phyloP scores from a whole-genome alignment of 2,797 vertebrate genomes.

The Clarias platycephalus region DNA sequence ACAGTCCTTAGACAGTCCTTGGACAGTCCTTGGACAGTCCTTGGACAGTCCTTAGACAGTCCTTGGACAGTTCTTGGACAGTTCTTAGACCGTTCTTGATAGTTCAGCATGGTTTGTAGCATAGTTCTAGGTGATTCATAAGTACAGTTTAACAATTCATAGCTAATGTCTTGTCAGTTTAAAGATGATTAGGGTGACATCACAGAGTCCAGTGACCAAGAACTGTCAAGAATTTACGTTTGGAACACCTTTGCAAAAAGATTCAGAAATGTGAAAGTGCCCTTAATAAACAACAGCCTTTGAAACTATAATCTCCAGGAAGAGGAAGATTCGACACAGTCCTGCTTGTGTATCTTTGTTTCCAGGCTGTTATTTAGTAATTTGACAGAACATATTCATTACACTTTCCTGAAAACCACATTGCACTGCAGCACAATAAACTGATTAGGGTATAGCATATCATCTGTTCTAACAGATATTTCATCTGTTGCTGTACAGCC shows the following conservation, averaged over 20 bases:
- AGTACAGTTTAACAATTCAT: too few relatives aligned
- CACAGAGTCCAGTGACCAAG: too few relatives aligned
- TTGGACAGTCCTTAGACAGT: too few relatives aligned
- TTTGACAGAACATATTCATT: neutral
- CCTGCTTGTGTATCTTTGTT: neutral
- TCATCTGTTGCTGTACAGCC: neutral
- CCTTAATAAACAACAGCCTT: neutral
- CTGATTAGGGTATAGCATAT: neutral
- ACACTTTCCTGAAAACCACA: neutral
- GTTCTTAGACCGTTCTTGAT: too few relatives aligned
- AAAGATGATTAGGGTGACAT: too few relatives aligned
- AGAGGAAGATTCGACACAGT: neutral
- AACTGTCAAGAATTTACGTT: too few relatives aligned
- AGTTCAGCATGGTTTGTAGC: too few relatives aligned
- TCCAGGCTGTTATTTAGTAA: neutral
- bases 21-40: fast-evolving
- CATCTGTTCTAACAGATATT: neutral
- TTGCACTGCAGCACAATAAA: neutral
- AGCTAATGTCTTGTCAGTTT: too few relatives aligned
- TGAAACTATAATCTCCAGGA: neutral
- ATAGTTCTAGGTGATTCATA: too few relatives aligned
- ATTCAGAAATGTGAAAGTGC: neutral
- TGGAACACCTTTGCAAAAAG: too few relatives aligned
- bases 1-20: too few relatives aligned
- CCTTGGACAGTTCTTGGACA: too few relatives aligned